These are phyloP conservation scores for Xenentodon cancila DNA, from an alignment of 2,797 vertebrate species.

Conservation along the genomic window DNA sequence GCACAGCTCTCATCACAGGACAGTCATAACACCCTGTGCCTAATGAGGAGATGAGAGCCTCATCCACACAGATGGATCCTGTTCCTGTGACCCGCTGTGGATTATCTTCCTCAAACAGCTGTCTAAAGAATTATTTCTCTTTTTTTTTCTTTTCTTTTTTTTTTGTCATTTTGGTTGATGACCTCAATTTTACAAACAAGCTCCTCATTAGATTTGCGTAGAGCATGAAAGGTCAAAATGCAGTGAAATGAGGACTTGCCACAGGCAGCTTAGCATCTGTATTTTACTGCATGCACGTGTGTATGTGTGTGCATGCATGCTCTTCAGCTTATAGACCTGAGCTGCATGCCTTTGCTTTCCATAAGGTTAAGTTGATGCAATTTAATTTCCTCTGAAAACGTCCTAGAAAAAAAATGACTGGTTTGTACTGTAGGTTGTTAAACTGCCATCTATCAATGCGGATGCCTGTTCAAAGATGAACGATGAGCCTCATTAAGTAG, in stretches of 20 bases:
- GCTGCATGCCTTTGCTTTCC: slow-evolving; percentile 23
- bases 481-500: slow-evolving; percentile 45
- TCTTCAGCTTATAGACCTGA: slow-evolving; percentile 32
- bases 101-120: slow-evolving; percentile 52
- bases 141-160: slow-evolving; percentile 19
- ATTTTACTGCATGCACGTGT: slow-evolving; percentile 18
- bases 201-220: slow-evolving; percentile 60
- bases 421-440: slow-evolving; percentile 29
- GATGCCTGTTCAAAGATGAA: slow-evolving; percentile 33
- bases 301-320: not conserved
- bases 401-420: slow-evolving; percentile 31
- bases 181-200: slow-evolving; percentile 56
- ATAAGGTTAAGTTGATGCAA: slow-evolving; percentile 34
- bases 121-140: slow-evolving; percentile 36
- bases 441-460: slow-evolving; percentile 46
- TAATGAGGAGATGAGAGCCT: slow-evolving; percentile 80
- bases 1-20: slow-evolving; percentile 71
- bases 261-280: slow-evolving; percentile 44
- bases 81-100: slow-evolving; percentile 57
- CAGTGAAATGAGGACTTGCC: slow-evolving; percentile 51
- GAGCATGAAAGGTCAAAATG: slow-evolving; percentile 58
- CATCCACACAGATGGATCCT: slow-evolving; percentile 83
- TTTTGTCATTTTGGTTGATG: not conserved
- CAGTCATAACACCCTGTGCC: slow-evolving; percentile 53
- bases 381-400: slow-evolving; percentile 48